A percentile compares a stretch with the other conserved stretches of the same genome.
Conservation (phyloP, 2,113 vertebrate genomes). For the Jacana jacana region DNA sequence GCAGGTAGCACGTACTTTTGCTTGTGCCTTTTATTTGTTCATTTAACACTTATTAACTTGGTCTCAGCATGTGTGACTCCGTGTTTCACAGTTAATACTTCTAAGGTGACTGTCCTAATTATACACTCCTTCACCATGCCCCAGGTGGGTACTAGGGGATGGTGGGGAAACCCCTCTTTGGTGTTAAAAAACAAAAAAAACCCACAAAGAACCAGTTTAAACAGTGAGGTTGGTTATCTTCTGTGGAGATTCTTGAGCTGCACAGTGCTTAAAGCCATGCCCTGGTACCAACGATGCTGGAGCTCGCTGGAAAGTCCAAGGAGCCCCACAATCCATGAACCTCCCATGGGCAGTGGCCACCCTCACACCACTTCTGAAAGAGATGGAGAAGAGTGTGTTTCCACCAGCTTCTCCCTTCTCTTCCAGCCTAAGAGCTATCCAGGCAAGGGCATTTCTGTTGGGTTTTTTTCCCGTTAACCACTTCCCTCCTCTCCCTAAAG, state of each 20-base stretch:
- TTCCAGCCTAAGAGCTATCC: neutral
- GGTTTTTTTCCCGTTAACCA: neutral
- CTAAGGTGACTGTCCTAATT: neutral
- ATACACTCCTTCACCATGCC: rapidly evolving
- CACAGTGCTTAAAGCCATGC: neutral
- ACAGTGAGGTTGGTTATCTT: rapidly evolving
- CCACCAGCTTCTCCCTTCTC: neutral
- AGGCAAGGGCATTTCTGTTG: neutral
- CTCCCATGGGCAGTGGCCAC: neutral
- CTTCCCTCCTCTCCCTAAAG: neutral
- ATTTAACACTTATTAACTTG: neutral
- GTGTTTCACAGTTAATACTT: neutral
- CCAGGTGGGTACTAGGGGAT: rapidly evolving
- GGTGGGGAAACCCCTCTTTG: neutral
- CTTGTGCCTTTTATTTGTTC: neutral
- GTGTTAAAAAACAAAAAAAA: neutral
- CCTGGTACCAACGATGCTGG: neutral
- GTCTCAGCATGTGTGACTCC: rapidly evolving
- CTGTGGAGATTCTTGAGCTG: neutral
- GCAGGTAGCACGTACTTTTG: rapidly evolving
- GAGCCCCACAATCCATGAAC: neutral
- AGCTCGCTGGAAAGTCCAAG: neutral
- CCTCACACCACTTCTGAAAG: rapidly evolving
- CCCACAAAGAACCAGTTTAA: neutral
- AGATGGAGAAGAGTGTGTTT: rapidly evolving